Percentiles rank a stretch among this genome's conserved stretches.
Evolutionary conservation across 2,113 vertebrate species (phyloP).

Genomic region (Apodemus speciosus): DNA sequence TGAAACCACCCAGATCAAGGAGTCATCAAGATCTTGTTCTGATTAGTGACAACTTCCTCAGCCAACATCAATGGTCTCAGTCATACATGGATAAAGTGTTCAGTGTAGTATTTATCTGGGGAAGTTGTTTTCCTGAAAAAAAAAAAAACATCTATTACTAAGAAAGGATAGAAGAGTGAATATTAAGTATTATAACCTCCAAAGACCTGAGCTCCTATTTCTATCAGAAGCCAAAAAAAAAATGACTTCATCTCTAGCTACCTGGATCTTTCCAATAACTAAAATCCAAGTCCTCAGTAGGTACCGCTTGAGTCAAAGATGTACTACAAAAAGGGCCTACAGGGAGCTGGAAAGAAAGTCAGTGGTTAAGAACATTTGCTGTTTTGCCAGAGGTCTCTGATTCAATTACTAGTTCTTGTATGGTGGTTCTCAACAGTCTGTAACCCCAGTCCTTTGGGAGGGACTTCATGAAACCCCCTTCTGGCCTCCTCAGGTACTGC

Average conservation of each 20-base stretch:
- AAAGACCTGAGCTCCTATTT: background rate
- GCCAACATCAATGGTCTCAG: background rate
- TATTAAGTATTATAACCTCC: background rate
- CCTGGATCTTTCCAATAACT: background rate
- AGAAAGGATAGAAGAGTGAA: background rate
- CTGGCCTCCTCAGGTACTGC: background rate
- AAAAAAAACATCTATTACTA: constrained; percentile 7
- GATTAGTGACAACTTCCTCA: background rate
- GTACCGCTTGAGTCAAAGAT: background rate
- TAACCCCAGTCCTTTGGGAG: background rate
- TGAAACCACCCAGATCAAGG: background rate
- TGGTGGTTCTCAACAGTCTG: background rate
- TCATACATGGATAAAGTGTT: background rate
- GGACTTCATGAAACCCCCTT: background rate
- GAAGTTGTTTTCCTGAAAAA: background rate
- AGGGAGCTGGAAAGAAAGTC: background rate
- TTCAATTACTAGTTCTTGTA: background rate
- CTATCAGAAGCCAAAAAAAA: constrained; percentile 11
- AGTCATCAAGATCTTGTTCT: background rate
- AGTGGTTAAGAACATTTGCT: background rate
- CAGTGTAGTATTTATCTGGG: constrained; percentile 5
- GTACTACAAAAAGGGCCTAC: background rate
- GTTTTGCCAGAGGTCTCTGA: background rate
- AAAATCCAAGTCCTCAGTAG: background rate
- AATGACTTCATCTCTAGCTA: background rate